Base-by-base conservation (phyloP, 2,797 vertebrate genomes). In the Phylloscopus collybita region DNA sequence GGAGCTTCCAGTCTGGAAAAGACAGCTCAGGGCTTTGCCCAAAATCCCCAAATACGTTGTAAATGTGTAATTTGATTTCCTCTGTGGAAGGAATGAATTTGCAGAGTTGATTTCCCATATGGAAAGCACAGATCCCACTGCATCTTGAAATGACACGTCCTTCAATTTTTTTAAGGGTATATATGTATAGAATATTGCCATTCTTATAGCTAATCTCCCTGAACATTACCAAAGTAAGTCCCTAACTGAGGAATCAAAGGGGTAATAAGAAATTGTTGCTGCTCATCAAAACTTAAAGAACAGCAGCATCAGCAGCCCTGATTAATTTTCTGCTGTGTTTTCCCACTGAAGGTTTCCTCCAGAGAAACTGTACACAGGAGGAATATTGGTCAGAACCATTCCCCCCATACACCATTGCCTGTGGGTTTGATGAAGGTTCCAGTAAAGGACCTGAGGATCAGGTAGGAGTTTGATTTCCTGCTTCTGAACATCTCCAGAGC, bases 311-410 rank as follows among this genome's bases (percentile, higher is more conserved):
- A 4, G 5, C 7, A 44, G 14, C 5, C 13, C 2, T 6, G 23
- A 45, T 71, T 16, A 2, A 42, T 66, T 85, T 20, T 38, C 25
- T 76, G 19, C 30, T 49, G 4, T 85, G 13, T 66, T 86, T 93
- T 36, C 21, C 66, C 16, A 0, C 42, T 40, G 36, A 61, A 99
- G 98, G 98, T 12, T 98, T 97, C 90, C 97, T 99, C 38, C 98
- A 97, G 95, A 98, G 98, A 97, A 99, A 98, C 96, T 99, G 99
- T 12, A 98, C 98, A 0, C 90, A 42, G 7, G 95, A 97, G 1
- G 97, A 76, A 18, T 54, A 98, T 66, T 99, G 98, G 98, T 98
- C 98, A 47, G 98, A 98, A 29, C 98, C 98, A 8, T 98, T 98
- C 70, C 98, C 98, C 16, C 84, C 98, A 2, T 99, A 99, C 32